Base-by-base conservation (phyloP, 2,888 invertebrate species). In the Cerastoderma edule region DNA sequence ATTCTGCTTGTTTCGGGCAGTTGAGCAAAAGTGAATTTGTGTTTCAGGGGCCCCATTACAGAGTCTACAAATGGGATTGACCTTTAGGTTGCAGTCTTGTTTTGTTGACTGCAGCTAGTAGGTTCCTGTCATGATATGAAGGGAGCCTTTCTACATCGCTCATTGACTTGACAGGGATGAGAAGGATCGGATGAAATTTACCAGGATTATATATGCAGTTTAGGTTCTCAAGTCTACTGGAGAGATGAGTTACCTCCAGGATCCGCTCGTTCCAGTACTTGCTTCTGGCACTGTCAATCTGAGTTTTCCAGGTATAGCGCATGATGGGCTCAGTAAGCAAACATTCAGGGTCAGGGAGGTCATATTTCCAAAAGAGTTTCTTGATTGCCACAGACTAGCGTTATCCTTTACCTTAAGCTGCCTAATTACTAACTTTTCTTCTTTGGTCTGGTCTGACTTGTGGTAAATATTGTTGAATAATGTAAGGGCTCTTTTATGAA, bases 401-500 rank as follows among this genome's bases (percentile, higher is more conserved):
- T 46, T n/a, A 16, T 13, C 68, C 56, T 10, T 69, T 1, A 69
- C 27, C 19, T 27, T n/a, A 1, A 66, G 22, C 22, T 64, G 71
- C 19, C 71, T 28, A 0, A 13, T n/a, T 4, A 65, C 54, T 19
- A 65, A 19, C 24, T 27, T 24, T 65, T 54, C 66, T 56, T 65
- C 71, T 10, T 65, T 53, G n/a, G 60, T 35, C 4, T 32, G 16
- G 16, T 63, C 53, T 24, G 30, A 16, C 24, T 53, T 50, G 1
- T 28, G 39, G 54, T 66, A 69, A 5, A 75, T 39, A 50, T 65
- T 75, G 33, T 75, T 66, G 30, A 66, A 69, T 6, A 56, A 8
- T 0, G n/a, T 73, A 35, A 76, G 30, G 6, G 50, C 60, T 66
- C 39, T 72, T n/a, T 63, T 70, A 48, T 73, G 67, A 16, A 77